A percentile compares a stretch with the other conserved stretches of the same genome.
phyloP scores from a whole-genome alignment of 1,140 invertebrate genomes.

The Pollicipes pollicipes region DNA sequence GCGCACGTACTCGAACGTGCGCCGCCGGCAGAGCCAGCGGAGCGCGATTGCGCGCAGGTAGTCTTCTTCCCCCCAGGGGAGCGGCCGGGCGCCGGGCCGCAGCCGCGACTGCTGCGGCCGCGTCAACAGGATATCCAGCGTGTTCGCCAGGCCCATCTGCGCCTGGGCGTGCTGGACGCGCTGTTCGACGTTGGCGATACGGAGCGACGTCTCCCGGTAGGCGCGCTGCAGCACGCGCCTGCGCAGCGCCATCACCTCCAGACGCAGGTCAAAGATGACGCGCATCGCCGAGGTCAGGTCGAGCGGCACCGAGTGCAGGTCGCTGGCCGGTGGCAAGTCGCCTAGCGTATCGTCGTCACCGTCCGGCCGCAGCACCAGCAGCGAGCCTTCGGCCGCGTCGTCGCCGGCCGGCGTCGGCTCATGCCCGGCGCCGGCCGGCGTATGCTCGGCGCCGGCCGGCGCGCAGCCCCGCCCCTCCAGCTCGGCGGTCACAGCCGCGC shows the following conservation, averaged over 20 bases:
- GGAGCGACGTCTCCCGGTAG: no score
- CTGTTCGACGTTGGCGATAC: background rate
- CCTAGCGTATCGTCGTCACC: background rate
- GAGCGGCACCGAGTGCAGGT: background rate
- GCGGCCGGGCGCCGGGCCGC: no score
- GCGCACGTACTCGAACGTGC: background rate
- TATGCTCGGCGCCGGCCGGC: no score
- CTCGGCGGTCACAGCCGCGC: no score
- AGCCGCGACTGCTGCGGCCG: background rate
- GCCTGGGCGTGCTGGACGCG: background rate
- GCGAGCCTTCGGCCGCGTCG: no score
- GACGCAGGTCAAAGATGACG: background rate
- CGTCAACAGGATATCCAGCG: background rate
- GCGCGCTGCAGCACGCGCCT: background rate
- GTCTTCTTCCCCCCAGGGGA: background rate
- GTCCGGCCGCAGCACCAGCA: background rate
- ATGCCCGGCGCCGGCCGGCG: no score
- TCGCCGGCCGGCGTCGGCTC: no score
- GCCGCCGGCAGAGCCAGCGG: background rate
- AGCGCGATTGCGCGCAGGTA: background rate
- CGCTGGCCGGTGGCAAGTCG: background rate
- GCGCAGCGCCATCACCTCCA: background rate
- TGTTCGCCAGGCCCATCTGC: background rate
- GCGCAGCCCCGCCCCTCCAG: background rate
- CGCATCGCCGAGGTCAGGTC: background rate